Conservation (phyloP, 2,888 invertebrate genomes). For the Siphonodentalium dalli region DNA sequence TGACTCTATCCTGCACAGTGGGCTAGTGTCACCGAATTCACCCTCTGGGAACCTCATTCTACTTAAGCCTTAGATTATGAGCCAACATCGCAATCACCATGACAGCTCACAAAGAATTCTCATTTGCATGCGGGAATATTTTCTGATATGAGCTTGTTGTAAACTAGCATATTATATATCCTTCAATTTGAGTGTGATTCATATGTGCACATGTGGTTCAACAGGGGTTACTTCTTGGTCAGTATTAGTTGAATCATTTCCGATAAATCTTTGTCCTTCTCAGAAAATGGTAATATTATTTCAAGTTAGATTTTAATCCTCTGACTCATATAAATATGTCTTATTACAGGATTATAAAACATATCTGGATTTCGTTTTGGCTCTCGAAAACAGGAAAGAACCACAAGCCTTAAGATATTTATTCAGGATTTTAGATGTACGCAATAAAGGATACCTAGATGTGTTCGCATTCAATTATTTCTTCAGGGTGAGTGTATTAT, state of each 20-base stretch:
- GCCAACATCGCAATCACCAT: too few species aligned
- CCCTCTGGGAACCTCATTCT: too few species aligned
- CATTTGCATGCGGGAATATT: too few species aligned
- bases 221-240: not conserved
- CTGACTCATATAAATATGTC: not conserved
- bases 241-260: not conserved
- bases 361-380: conserved; percentile 91
- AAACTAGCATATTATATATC: too few species aligned
- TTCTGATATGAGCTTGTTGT: too few species aligned
- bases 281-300: not conserved
- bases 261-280: not conserved
- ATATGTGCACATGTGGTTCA: not conserved
- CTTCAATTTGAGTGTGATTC: too few species aligned
- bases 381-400: conserved; percentile 89
- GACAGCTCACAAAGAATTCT: too few species aligned
- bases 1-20: too few species aligned
- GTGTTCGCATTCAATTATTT: conserved; percentile 91
- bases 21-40: too few species aligned
- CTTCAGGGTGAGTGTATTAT: conserved; percentile 77
- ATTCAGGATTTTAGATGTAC: conserved; percentile 89
- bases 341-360: conserved; percentile 85
- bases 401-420: conserved; percentile 90
- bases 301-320: not conserved
- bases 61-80: too few species aligned
- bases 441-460: conserved; percentile 85